Evolutionary conservation across 2,888 invertebrate species (phyloP), one percentile per base, ranked within the genome.

Genomic region (Melikaiella ostensackeni): DNA sequence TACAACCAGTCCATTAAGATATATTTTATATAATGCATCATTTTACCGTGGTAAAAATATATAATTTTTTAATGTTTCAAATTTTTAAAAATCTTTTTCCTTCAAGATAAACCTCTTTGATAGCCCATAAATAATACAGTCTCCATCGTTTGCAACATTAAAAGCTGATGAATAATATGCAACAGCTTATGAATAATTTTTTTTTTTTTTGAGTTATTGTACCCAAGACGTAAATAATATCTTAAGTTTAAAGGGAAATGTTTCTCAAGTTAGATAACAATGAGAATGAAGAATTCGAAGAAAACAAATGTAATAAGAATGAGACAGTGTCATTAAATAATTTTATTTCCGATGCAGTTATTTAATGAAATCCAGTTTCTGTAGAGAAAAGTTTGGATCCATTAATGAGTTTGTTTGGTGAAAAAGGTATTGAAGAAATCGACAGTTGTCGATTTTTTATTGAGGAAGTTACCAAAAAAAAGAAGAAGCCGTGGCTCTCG

Each of bases 391-490:
- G 27, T 66, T 70, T n/a, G 70, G 50, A 50, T 50, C 70, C 21
- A 70, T 50, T 70, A 70, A 70, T 70, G 33, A 50, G 50, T 70
- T 70, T 50, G 11, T 70, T 70, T 70, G 50, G 70, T 50, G 70
- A 55, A 70, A 70, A 70, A 70, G 33, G 33, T 70, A 33, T 55
- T 70, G 50, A 70, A 70, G 50, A 70, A 70, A 70, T 70, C 70
- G 70, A 30, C 70, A 55, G 30, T 50, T 70, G 33, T 50, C 50
- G 46, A 50, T 70, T 70, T 70, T 50, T 50, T 50, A 70, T 50
- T 70, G 50, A 70, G 30, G 50, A 70, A 70, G 70, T 70, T 70
- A 30, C 50, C 66, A 42, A 46, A 66, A 42, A 70, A 50, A 50
- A 50, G 30, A 55, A 70, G 70, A 27, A 70, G n/a, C n/a, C 66